Evolutionary conservation across 2,113 vertebrate genomes (phyloP).

Genomic region (Ptyas mucosa): DNA sequence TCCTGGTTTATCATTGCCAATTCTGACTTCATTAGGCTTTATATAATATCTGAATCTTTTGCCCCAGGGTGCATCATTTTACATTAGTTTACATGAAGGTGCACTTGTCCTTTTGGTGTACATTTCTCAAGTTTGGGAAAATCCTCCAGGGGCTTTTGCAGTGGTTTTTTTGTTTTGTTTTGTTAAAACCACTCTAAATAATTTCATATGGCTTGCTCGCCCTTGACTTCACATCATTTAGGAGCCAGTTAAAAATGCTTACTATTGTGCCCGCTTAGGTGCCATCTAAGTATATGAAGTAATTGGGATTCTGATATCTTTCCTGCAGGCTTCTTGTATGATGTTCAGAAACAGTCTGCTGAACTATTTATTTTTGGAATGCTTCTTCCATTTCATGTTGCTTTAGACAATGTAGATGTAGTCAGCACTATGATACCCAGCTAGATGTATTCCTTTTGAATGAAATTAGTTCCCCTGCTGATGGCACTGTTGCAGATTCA

Average conservation of each 20-base stretch:
- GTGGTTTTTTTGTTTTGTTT: not conserved
- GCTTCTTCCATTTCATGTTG: not conserved
- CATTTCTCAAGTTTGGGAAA: not conserved
- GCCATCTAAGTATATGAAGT: not conserved
- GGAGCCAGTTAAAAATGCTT: not conserved
- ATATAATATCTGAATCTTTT: not conserved
- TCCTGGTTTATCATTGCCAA: not conserved
- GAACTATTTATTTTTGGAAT: not conserved
- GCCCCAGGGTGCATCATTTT: not conserved
- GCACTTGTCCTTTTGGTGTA: not conserved
- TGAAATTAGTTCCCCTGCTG: not conserved
- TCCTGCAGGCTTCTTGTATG: not conserved
- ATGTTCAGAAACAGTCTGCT: not conserved
- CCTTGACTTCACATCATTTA: not conserved
- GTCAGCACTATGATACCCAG: not conserved
- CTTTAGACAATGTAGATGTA: not conserved
- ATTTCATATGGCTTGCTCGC: not conserved
- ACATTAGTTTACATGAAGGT: not conserved
- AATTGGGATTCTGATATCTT: not conserved
- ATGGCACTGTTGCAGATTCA: constrained; percentile 14
- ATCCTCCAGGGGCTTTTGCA: not conserved
- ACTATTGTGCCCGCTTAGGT: not conserved
- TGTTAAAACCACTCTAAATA: not conserved
- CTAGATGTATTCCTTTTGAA: constrained; percentile 3
- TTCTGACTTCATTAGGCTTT: not conserved